Evolutionary conservation across 1,140 invertebrate genomes (phyloP).

Genomic region (Drosophila aff.): DNA sequence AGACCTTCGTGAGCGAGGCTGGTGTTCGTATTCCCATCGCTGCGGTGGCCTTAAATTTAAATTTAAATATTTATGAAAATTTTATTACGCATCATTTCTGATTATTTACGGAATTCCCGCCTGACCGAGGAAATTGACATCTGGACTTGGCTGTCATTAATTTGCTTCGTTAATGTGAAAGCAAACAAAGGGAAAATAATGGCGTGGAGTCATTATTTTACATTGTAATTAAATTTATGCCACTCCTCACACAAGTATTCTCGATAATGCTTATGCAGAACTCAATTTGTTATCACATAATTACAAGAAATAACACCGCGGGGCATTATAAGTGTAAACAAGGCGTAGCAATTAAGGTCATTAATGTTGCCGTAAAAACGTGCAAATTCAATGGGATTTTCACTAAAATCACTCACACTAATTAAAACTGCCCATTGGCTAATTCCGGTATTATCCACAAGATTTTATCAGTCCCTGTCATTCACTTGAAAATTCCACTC

Average conservation of each 20-base stretch:
- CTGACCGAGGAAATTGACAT: slow-evolving; percentile 44
- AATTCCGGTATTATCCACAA: background rate
- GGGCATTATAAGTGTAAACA: slow-evolving; percentile 38
- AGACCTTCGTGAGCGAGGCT: background rate
- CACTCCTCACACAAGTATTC: slow-evolving; percentile 24
- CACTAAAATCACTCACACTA: slow-evolving; percentile 32
- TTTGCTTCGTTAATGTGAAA: slow-evolving; percentile 49
- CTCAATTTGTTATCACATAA: slow-evolving; percentile 65
- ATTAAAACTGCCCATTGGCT: slow-evolving; percentile 16
- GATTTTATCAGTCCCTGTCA: slow-evolving; percentile 15
- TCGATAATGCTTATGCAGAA: slow-evolving; percentile 42
- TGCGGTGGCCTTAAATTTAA: slow-evolving; percentile 15
- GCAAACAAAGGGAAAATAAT: slow-evolving; percentile 50
- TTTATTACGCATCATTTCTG: slow-evolving; percentile 28
- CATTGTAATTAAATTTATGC: slow-evolving; percentile 61
- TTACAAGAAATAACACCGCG: slow-evolving; percentile 59
- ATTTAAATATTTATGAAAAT: slow-evolving; percentile 27
- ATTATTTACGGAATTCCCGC: slow-evolving; percentile 28
- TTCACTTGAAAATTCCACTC: slow-evolving; percentile 11
- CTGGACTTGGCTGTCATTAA: slow-evolving; percentile 53
- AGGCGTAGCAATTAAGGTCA: slow-evolving; percentile 17
- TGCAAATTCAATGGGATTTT: slow-evolving; percentile 27
- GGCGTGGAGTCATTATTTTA: slow-evolving; percentile 52
- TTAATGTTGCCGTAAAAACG: slow-evolving; percentile 18
- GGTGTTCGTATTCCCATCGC: background rate